Percentiles rank a stretch among this genome's conserved stretches.
phyloP scores from a whole-genome alignment of 2,888 invertebrate species.

The Octodonta nipae region DNA sequence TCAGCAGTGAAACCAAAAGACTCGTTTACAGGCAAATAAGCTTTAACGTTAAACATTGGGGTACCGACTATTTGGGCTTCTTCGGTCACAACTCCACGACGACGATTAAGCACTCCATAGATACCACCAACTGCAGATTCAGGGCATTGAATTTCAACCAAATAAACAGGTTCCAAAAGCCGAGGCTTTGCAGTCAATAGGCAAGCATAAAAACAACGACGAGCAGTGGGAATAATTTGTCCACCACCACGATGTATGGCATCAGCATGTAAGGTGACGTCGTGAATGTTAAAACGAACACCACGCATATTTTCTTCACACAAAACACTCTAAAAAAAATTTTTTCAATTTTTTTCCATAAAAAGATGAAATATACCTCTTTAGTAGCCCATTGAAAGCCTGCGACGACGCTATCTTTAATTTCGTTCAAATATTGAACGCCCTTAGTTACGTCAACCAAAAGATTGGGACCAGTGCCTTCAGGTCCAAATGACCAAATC shows the following conservation, averaged over 20 bases:
- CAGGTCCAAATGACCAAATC: conserved; percentile 99
- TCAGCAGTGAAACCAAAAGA: conserved; percentile 99
- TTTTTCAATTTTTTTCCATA: no score
- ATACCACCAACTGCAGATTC: conserved; percentile 94
- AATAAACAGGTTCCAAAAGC: conserved; percentile 98
- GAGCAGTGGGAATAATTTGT: conserved; percentile 97
- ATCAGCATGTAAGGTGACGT: conserved; percentile 98
- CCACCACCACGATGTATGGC: conserved; percentile 99
- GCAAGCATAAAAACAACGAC: conserved; percentile 93
- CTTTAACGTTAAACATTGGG: conserved; percentile 97
- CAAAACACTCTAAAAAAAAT: conserved; percentile 91
- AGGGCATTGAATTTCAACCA: conserved; percentile 85
- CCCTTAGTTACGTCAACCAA: conserved; percentile 97
- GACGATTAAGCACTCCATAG: conserved; percentile 91
- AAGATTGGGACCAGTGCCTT: conserved; percentile 95
- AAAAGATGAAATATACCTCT: no score
- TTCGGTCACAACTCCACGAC: conserved; percentile 95
- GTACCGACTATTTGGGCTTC: conserved; percentile 90
- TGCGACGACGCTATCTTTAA: conserved; percentile 97
- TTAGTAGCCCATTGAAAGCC: conserved; percentile 99
- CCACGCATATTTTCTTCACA: conserved; percentile 95
- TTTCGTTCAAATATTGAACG: conserved; percentile 99
- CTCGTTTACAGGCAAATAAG: conserved; percentile 97
- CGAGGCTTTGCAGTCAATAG: conserved; percentile 85
- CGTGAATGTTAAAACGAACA: conserved; percentile 93